Evolutionary conservation across 2,797 vertebrate genomes (phyloP), one percentile per base, ranked within the genome.

Genomic region (Tolypeutes matacus): DNA sequence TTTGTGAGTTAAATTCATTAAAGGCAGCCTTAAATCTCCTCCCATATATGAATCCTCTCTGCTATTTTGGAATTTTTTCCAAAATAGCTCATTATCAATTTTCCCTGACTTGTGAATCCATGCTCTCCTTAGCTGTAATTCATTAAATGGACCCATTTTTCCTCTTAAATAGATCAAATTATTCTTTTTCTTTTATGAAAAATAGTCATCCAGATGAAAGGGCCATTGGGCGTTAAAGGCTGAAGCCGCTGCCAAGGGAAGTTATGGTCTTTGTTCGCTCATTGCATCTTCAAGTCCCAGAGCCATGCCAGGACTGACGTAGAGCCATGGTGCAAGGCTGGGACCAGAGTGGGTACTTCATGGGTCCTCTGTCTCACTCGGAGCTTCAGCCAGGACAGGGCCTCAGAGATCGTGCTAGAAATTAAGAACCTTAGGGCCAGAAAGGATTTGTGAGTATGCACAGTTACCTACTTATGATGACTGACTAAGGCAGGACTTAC

Each of bases 161-260:
- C 56, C 72, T 42, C n/a, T 82, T 20, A 76, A 81, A 31, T 31
- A 88, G 49, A 88, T 42, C 34, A 87, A 14, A 36, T 75, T 72
- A 56, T 67, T 92, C 46, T 64, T 95, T 81, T 85, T 92, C 53
- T 90, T 76, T 91, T 65, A 39, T 46, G 51, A 89, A 91, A 94
- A 86, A 60, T 17, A 62, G 27, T 67, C 36, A 81, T 56, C 53
- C 65, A 58, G 60, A 69, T 64, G 36, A 89, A 94, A 93, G 21
- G 13, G 2, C 4, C 36, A 69, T 53, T 67, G 21, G 29, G 34
- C 39, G 20, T 34, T 91, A 90, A 91, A 42, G 18, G 2, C 12
- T 46, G 8, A 89, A 86, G 36, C 15, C 81, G 9, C 25, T 88
- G 76, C 46, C 27, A 46, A 36, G 18, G 12, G 27, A 87, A 80